Conservation (phyloP, 2,797 vertebrate species). For the Poeciliopsis turneri region DNA sequence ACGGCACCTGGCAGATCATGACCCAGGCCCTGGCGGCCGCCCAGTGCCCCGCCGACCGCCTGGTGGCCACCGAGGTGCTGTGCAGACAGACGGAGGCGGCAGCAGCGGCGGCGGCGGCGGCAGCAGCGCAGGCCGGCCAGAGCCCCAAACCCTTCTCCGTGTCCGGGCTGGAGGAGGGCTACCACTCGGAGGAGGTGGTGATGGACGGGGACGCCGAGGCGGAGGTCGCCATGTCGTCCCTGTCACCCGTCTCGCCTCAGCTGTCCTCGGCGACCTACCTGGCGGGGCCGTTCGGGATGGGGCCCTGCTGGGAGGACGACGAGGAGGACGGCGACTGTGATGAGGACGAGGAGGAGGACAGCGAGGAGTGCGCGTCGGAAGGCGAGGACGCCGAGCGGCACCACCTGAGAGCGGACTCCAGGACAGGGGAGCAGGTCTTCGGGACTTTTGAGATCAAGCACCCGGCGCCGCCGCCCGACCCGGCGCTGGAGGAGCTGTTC, state of each 20-base stretch:
- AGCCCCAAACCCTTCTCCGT: slow-evolving; percentile 74
- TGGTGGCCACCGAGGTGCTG: slow-evolving; percentile 90
- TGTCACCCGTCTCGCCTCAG: slow-evolving; percentile 69
- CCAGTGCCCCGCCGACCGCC: slow-evolving; percentile 84
- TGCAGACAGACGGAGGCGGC: slow-evolving; percentile 83
- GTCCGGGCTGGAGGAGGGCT: slow-evolving; percentile 69
- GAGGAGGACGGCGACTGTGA: slow-evolving; percentile 73
- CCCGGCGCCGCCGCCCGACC: slow-evolving; percentile 80
- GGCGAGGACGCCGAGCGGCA: slow-evolving; percentile 80
- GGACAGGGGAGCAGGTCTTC: slow-evolving; percentile 91
- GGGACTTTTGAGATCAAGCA: slow-evolving; percentile 91
- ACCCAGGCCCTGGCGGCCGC: slow-evolving; percentile 81
- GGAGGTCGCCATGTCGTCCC: slow-evolving; percentile 70
- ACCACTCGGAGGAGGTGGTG: slow-evolving; percentile 76
- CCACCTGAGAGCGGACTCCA: slow-evolving; percentile 78
- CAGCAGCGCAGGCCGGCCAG: slow-evolving; percentile 63
- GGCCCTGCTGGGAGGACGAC: slow-evolving; percentile 84
- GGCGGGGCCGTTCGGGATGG: slow-evolving; percentile 73
- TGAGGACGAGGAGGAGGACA: slow-evolving; percentile 81
- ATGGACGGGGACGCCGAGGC: slow-evolving; percentile 74
- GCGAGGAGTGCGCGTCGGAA: slow-evolving; percentile 80
- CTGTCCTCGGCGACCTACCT: slow-evolving; percentile 69
- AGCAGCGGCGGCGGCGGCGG: slow-evolving; percentile 24
- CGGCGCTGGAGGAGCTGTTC: slow-evolving; percentile 90
- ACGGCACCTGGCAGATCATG: slow-evolving; percentile 90